A percentile compares a stretch with the other conserved stretches of the same genome.
These are phyloP conservation scores for Goniozus legneri DNA, from an alignment of 1,140 invertebrate species.

Conservation along the genomic window DNA sequence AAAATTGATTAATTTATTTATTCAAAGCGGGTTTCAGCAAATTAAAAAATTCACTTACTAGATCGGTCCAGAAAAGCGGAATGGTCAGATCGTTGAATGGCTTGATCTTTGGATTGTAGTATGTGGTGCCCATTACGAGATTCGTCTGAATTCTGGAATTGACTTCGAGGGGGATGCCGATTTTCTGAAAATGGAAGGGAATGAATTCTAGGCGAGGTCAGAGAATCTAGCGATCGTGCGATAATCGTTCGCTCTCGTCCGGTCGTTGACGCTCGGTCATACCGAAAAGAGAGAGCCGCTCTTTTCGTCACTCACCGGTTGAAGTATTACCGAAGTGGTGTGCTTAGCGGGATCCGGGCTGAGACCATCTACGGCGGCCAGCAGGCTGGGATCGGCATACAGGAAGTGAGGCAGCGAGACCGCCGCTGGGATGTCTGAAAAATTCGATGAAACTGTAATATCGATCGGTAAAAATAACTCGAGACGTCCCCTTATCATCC, in stretches of 20 bases:
- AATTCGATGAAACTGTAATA: too few species aligned
- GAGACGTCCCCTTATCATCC: too few species aligned
- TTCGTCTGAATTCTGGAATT: slow-evolving; percentile 66
- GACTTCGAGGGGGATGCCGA: slow-evolving; percentile 60
- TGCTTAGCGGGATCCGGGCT: slow-evolving; percentile 59
- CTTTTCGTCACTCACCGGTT: slow-evolving; percentile 52
- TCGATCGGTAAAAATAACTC: too few species aligned
- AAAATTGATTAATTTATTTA: background rate
- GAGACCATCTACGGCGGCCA: slow-evolving; percentile 66
- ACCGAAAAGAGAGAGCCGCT: too few species aligned
- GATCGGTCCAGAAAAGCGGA: slow-evolving; percentile 65
- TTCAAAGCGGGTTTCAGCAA: background rate
- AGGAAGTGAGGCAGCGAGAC: slow-evolving; percentile 80
- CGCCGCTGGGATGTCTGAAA: slow-evolving; percentile 63
- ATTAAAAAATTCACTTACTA: slow-evolving; percentile 50
- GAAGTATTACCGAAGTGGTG: slow-evolving; percentile 50
- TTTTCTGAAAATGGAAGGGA: slow-evolving; percentile 39
- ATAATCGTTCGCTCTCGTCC: too few species aligned
- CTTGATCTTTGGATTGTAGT: slow-evolving; percentile 53
- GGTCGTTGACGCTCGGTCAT: too few species aligned
- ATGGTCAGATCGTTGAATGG: slow-evolving; percentile 61
- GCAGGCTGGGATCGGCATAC: slow-evolving; percentile 62
- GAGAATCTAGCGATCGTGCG: background rate
- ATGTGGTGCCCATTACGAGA: slow-evolving; percentile 59
- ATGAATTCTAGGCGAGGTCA: background rate